Conservation (phyloP, 1,140 invertebrate species). For the Conus ventricosus region DNA sequence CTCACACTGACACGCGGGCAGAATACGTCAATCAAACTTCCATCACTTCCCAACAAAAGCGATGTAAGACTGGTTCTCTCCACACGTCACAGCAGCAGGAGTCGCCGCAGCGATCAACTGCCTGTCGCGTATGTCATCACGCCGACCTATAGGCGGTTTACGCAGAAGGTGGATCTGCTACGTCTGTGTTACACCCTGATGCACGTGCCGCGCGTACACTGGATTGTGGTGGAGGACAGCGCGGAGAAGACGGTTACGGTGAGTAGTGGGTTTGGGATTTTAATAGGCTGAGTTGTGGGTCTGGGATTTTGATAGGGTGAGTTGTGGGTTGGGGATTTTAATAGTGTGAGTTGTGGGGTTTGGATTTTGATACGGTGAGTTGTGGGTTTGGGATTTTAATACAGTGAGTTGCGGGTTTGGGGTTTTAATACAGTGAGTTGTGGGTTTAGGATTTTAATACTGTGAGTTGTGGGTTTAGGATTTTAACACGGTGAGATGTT, state of each 20-base stretch:
- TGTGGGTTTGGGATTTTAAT: no score
- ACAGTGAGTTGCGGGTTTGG: no score
- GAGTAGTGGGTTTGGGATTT: background rate
- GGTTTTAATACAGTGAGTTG: no score
- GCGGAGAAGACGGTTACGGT: background rate
- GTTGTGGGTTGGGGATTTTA: background rate
- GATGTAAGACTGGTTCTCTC: background rate
- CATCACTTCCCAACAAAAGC: background rate
- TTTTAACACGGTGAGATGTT: no score
- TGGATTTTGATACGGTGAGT: no score
- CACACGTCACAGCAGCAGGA: background rate
- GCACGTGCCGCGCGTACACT: conserved; percentile 3
- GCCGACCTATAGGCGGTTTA: background rate
- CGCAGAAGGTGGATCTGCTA: conserved; percentile 12
- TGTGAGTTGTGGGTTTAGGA: no score
- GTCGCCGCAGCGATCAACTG: background rate
- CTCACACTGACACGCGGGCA: background rate
- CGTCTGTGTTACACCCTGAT: conserved; percentile 27
- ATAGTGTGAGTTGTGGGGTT: background rate
- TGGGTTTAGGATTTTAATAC: no score
- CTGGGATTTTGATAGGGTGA: background rate
- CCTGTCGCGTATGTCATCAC: conserved; percentile 21
- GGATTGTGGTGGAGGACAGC: conserved; percentile 29
- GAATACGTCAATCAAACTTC: background rate
- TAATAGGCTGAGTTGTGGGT: background rate